Percentiles rank a stretch among this genome's conserved stretches.
These are phyloP conservation scores for Lasaia peninsularis DNA, from an alignment of 1,140 invertebrate genomes.

Conservation along the genomic window DNA sequence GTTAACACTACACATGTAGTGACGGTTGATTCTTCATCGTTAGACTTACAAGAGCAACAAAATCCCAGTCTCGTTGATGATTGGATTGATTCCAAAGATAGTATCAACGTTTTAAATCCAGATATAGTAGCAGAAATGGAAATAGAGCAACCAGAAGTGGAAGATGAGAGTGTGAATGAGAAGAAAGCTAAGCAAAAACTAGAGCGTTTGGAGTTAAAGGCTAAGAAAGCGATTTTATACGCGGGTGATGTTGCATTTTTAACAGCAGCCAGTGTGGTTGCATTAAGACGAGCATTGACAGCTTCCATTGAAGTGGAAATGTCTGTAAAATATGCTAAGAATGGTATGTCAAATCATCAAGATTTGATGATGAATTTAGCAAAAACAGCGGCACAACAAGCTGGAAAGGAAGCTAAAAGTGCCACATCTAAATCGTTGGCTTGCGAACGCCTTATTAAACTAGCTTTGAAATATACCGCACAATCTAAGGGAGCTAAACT, in stretches of 20 bases:
- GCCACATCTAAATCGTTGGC: conserved; percentile 62
- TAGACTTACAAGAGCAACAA: conserved; percentile 48
- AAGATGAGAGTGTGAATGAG: conserved; percentile 48
- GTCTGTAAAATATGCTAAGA: conserved; percentile 64
- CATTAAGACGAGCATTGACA: conserved; percentile 60
- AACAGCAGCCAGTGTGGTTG: conserved; percentile 64
- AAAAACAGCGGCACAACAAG: conserved; percentile 66
- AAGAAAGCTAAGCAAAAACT: conserved; percentile 59
- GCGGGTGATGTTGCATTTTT: conserved; percentile 68
- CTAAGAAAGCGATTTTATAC: conserved; percentile 66
- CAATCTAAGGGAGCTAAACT: conserved; percentile 61
- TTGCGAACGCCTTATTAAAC: conserved; percentile 59
- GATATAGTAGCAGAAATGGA: conserved; percentile 60
- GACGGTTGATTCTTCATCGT: conserved; percentile 36
- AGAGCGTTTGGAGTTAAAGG: conserved; percentile 57
- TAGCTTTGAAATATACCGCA: conserved; percentile 67
- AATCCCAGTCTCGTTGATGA: conserved; percentile 50
- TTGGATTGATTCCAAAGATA: conserved; percentile 52
- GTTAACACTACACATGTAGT: conserved; percentile 47
- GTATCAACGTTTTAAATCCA: conserved; percentile 45
- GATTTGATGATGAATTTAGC: conserved; percentile 71
- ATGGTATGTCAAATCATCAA: conserved; percentile 66
- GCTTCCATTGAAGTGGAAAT: conserved; percentile 69
- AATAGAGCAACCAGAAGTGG: conserved; percentile 53
- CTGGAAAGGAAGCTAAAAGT: conserved; percentile 65